These are phyloP conservation scores for Drosophila meridiana DNA, from an alignment of 2,888 invertebrate genomes.

Conservation along the genomic window DNA sequence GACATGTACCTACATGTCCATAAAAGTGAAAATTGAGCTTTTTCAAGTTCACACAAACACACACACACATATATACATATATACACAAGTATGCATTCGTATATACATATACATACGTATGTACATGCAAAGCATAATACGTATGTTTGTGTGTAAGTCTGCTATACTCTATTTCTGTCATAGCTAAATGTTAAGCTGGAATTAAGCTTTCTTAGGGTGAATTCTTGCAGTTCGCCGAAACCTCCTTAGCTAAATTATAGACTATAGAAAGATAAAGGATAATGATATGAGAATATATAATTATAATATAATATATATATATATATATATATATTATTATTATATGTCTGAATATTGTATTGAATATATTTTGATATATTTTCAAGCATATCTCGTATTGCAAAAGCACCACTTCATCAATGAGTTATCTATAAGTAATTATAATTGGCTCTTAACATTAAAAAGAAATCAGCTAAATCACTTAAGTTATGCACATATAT, in stretches of 20 bases:
- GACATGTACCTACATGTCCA: slow-evolving; percentile 17
- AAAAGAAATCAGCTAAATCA: background rate
- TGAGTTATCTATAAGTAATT: background rate
- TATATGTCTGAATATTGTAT: too few species aligned
- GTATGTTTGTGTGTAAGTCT: background rate
- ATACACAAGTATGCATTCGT: background rate
- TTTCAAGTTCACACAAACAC: slow-evolving; percentile 63
- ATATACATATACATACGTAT: background rate
- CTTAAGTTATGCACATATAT: background rate
- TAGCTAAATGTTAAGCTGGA: background rate
- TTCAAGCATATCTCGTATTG: too few species aligned
- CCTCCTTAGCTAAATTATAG: background rate
- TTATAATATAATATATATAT: too few species aligned
- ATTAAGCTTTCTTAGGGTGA: background rate
- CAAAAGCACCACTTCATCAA: background rate
- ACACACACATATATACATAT: slow-evolving; percentile 7
- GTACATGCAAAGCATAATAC: slow-evolving; percentile 2
- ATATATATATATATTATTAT: background rate
- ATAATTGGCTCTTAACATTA: background rate
- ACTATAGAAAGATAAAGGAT: background rate
- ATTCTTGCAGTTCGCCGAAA: background rate
- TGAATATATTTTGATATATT: too few species aligned
- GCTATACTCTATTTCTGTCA: background rate
- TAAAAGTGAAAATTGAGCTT: slow-evolving; percentile 73
- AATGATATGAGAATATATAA: background rate